Conservation (phyloP, 2,797 vertebrate genomes). For the Craterocephalus amniculus region DNA sequence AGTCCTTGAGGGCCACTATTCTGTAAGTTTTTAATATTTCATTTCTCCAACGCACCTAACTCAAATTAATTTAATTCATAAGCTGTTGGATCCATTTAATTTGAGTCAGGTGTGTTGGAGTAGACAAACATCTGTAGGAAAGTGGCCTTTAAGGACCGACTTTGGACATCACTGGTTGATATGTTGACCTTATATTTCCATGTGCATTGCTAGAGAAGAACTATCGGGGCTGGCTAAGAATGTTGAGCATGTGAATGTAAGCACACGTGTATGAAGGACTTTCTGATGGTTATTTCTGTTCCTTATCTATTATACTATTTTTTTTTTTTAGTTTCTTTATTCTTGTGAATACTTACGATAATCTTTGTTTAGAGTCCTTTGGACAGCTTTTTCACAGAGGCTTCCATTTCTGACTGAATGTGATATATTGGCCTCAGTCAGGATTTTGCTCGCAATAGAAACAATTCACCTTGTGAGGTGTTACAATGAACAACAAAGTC, state of each 20-base stretch:
- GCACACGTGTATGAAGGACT: conserved; percentile 56
- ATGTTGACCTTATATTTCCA: conserved; percentile 48
- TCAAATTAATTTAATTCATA: no score
- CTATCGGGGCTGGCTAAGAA: conserved; percentile 31
- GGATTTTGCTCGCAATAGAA: conserved; percentile 97
- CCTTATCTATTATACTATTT: conserved; percentile 44
- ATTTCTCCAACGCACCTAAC: no score
- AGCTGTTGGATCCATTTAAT: no score
- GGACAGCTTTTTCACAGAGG: conserved; percentile 94
- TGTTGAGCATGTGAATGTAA: conserved; percentile 42
- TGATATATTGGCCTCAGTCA: conserved; percentile 93
- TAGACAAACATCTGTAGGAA: no score
- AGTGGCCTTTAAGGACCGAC: no score
- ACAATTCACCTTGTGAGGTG: conserved; percentile 91
- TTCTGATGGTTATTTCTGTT: conserved; percentile 62
- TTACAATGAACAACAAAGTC: conserved; percentile 96
- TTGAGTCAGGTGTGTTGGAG: no score
- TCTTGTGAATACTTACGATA: conserved; percentile 98
- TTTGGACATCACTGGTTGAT: background rate
- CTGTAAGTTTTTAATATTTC: no score
- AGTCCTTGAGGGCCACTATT: no score
- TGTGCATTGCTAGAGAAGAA: conserved; percentile 42
- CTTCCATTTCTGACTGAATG: conserved; percentile 91
- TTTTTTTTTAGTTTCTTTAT: conserved; percentile 39
- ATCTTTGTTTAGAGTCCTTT: conserved; percentile 93